Base-by-base conservation (phyloP, 2,113 vertebrate genomes). In the Neotragus moschatus region DNA sequence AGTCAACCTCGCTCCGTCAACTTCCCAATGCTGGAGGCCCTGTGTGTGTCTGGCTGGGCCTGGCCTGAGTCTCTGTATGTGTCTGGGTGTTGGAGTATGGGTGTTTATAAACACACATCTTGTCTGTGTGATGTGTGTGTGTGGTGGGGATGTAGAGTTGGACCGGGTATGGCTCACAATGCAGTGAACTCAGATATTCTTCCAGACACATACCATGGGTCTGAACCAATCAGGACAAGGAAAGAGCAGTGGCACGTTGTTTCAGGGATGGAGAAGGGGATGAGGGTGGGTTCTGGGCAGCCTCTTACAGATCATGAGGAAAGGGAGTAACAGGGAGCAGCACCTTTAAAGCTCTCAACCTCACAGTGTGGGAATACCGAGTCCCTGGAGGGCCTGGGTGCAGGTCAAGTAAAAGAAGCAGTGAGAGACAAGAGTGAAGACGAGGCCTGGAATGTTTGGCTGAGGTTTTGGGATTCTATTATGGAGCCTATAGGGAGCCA, bases 301-400 rank as follows among this genome's bases (percentile, higher is more conserved):
- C 63, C 21, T 95, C 84, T 66, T 15, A 7, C 10, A 28, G 56
- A 60, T 47, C 39, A 58, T 13, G 28, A 84, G 43, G 43, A 66
- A 56, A 73, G 14, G 33, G 23, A 51, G 70, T 55, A 28, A 19
- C 14, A 80, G 56, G 51, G 33, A 86, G 30, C 53, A 30, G 43
- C 6, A 4, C 21, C 84, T 66, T 81, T 39, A 43, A 80, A 61
- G 16, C 36, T 39, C 28, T 81, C 49, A 6, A 0, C 23, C 53
- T 88, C 63, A 26, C 33, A 19, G 25, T 19, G 66, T 28, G 2
- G 51, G 2, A 33, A 28, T 2, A 11, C 6, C 0, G 0, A n/a
- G 55, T 26, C 26, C 51, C 39, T 15, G 3, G 15, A 15, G 28
- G 25, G 19, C 53, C 17, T n/a, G 23, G 49, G 26, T 36, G 11